phyloP scores from a whole-genome alignment of 2,113 vertebrate species.

The Eupsittula cactorum region DNA sequence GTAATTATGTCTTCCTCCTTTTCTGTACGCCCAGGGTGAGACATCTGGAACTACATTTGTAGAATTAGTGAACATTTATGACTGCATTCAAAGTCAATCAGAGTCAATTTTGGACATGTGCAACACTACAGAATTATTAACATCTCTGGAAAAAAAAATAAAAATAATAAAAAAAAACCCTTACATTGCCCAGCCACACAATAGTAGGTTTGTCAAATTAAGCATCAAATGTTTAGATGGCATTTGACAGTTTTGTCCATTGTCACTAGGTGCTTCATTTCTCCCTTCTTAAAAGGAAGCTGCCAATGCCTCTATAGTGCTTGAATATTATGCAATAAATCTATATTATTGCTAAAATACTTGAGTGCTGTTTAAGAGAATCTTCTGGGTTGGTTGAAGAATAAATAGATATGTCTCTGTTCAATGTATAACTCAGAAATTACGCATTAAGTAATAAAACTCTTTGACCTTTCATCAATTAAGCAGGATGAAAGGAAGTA shows the following conservation, averaged over 20 bases:
- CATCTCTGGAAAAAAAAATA: accelerated
- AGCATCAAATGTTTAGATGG: not conserved
- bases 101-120: accelerated
- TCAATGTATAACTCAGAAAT: not conserved
- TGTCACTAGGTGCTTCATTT: not conserved
- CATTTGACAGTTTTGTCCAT: not conserved
- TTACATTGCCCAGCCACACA: not conserved
- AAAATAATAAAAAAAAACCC: not conserved
- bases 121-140: not conserved
- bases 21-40: not conserved
- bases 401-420: not conserved
- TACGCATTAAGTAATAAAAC: not conserved
- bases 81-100: not conserved
- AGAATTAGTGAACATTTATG: not conserved
- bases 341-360: not conserved
- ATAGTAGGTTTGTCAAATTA: not conserved
- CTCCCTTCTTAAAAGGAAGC: not conserved
- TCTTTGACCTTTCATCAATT: not conserved
- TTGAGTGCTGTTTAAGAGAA: not conserved
- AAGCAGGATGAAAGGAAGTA: not conserved
- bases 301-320: not conserved
- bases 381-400: not conserved
- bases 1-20: not conserved
- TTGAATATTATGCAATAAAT: not conserved
- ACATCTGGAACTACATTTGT: not conserved